Conservation (phyloP, 2,888 invertebrate species). For the Camptogramma bilineatum region DNA sequence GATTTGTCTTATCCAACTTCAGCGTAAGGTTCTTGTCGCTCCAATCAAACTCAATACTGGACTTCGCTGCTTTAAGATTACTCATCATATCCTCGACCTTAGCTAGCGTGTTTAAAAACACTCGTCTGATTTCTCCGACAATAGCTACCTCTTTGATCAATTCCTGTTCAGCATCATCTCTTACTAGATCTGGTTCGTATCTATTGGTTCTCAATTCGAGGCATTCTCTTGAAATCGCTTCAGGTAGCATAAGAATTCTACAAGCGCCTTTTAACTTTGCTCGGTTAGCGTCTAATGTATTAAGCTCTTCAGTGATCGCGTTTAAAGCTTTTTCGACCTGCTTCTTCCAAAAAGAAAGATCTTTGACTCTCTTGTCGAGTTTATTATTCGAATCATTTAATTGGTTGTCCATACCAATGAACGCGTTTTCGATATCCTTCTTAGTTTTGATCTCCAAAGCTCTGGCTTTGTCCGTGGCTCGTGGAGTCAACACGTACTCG, state of each 20-base stretch:
- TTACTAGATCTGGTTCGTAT: conserved; percentile 90
- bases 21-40: conserved; percentile 93
- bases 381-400: conserved; percentile 76
- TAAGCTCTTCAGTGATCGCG: conserved; percentile 88
- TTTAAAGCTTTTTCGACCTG: conserved; percentile 87
- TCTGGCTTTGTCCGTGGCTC: conserved; percentile 66
- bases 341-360: conserved; percentile 88
- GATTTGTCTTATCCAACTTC: conserved; percentile 88
- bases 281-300: conserved; percentile 87
- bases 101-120: conserved; percentile 86
- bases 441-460: conserved; percentile 58
- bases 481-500: conserved; percentile 74
- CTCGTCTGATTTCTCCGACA: conserved; percentile 88
- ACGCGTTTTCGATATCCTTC: conserved; percentile 80
- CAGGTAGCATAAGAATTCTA: conserved; percentile 88
- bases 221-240: conserved; percentile 90
- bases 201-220: conserved; percentile 88
- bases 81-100: conserved; percentile 89
- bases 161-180: conserved; percentile 93
- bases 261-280: conserved; percentile 88
- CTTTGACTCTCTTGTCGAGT: conserved; percentile 61
- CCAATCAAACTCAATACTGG: conserved; percentile 94
- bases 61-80: conserved; percentile 90
- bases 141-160: conserved; percentile 90
- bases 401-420: conserved; percentile 82